These are phyloP conservation scores for Drosophila sordidapex DNA, from an alignment of 2,888 invertebrate species.

Conservation along the genomic window DNA sequence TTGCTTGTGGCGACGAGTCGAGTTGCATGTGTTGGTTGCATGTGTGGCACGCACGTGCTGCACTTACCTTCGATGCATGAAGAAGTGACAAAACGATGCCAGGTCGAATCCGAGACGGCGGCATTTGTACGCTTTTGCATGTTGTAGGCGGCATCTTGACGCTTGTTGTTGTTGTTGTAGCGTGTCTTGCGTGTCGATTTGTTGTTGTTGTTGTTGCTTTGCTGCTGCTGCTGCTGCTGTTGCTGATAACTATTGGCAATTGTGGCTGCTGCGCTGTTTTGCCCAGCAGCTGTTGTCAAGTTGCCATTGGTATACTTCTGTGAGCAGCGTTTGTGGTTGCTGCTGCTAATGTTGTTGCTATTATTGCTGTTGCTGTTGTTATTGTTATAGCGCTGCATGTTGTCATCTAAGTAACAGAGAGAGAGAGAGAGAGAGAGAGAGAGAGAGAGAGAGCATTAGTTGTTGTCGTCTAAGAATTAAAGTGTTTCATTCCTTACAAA, in stretches of 20 bases:
- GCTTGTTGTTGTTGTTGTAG: slow-evolving; percentile 45
- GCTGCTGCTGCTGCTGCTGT: slow-evolving; percentile 21
- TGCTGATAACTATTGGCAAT: slow-evolving; percentile 39
- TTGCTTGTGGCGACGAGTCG: background rate
- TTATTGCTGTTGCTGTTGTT: slow-evolving; percentile 32
- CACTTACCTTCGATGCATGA: slow-evolving; percentile 81
- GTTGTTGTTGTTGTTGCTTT: slow-evolving; percentile 27
- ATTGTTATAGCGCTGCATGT: slow-evolving; percentile 60
- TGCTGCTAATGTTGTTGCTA: background rate
- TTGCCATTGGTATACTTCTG: slow-evolving; percentile 51
- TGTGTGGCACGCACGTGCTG: background rate
- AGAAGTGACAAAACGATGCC: slow-evolving; percentile 70
- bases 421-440: background rate
- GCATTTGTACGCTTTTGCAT: slow-evolving; percentile 49
- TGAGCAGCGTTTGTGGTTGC: slow-evolving; percentile 43
- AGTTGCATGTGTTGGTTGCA: background rate
- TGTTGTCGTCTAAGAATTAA: background rate
- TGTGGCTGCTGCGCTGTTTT: slow-evolving; percentile 18
- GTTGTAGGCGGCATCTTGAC: slow-evolving; percentile 42
- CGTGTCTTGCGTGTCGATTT: slow-evolving; percentile 32
- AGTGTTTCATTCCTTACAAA: slow-evolving; percentile 47
- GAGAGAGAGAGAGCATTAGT: background rate
- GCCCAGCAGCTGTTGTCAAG: slow-evolving; percentile 24
- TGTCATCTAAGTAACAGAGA: slow-evolving; percentile 55
- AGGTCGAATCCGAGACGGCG: slow-evolving; percentile 57